Evolutionary conservation across 2,888 invertebrate species (phyloP).

Genomic region (Hoplodrina blanda): DNA sequence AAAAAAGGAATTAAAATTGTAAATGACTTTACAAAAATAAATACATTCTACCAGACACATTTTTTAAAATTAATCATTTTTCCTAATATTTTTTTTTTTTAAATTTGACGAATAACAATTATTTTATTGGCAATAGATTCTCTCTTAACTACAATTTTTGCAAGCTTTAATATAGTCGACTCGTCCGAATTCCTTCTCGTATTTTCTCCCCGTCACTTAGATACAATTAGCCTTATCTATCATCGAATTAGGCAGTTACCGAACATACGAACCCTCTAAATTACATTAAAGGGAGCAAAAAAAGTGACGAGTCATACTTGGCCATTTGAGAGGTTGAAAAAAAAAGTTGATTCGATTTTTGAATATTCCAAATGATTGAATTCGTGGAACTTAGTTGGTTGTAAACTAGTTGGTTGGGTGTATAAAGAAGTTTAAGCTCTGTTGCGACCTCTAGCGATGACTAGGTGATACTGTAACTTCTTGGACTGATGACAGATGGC

Average conservation of each 20-base stretch:
- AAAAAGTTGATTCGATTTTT: conserved; percentile 52
- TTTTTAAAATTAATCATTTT: no score
- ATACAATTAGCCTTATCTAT: conserved; percentile 75
- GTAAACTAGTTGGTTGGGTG: conserved; percentile 6
- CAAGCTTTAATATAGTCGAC: conserved; percentile 26
- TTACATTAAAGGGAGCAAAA: conserved; percentile 70
- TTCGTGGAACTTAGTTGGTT: conserved; percentile 29
- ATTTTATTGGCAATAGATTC: conserved; percentile 9
- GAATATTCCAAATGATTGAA: conserved; percentile 46
- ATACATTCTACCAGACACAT: no score
- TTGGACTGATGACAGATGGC: conserved; percentile 40
- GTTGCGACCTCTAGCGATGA: conserved; percentile 48
- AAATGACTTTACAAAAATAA: no score
- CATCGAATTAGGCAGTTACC: conserved; percentile 67
- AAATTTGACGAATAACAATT: not conserved
- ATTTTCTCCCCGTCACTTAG: conserved; percentile 62
- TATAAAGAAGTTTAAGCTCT: not conserved
- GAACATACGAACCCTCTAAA: conserved; percentile 69
- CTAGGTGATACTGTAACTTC: conserved; percentile 3
- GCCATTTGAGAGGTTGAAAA: conserved; percentile 33
- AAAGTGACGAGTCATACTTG: conserved; percentile 67
- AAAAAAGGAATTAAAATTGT: no score
- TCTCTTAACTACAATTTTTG: conserved; percentile 13
- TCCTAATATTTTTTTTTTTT: no score
- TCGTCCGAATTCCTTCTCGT: conserved; percentile 22